Conservation (phyloP, 2,797 vertebrate species). For the Rhynchonycteris naso region DNA sequence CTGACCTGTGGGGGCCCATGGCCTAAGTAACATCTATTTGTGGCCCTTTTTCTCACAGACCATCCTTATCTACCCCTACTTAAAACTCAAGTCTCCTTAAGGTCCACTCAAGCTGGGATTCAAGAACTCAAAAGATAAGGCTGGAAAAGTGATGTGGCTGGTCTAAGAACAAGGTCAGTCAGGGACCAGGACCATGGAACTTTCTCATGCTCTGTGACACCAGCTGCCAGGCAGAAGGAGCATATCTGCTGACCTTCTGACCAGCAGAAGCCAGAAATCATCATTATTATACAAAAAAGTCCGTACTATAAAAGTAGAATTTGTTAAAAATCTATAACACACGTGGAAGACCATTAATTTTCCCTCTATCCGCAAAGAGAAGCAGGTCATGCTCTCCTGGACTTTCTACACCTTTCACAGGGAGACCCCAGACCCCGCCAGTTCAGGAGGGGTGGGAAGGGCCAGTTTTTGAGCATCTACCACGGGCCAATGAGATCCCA, state of each 20-base stretch:
- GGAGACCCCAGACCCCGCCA: neutral
- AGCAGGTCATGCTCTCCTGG: neutral
- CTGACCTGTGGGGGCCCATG: neutral
- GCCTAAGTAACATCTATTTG: neutral
- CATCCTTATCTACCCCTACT: too few species aligned
- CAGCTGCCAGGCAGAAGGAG: neutral
- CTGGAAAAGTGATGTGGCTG: rapidly evolving
- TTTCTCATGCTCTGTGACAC: neutral
- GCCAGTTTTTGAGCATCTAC: neutral
- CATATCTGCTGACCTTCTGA: neutral
- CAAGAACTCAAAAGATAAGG: neutral
- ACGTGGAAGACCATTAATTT: neutral
- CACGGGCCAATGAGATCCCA: neutral
- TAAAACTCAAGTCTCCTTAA: neutral
- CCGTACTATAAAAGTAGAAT: neutral
- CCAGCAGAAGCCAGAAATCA: neutral
- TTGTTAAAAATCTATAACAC: neutral
- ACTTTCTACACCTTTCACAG: neutral
- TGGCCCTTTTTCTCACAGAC: neutral
- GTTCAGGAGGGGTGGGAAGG: neutral
- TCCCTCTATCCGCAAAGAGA: neutral
- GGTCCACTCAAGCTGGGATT: neutral
- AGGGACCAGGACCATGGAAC: neutral
- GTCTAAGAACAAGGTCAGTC: neutral
- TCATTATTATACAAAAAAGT: neutral